Percentiles rank a stretch among this genome's conserved stretches.
phyloP scores from a whole-genome alignment of 2,797 vertebrate species.

The Ateles fusciceps region DNA sequence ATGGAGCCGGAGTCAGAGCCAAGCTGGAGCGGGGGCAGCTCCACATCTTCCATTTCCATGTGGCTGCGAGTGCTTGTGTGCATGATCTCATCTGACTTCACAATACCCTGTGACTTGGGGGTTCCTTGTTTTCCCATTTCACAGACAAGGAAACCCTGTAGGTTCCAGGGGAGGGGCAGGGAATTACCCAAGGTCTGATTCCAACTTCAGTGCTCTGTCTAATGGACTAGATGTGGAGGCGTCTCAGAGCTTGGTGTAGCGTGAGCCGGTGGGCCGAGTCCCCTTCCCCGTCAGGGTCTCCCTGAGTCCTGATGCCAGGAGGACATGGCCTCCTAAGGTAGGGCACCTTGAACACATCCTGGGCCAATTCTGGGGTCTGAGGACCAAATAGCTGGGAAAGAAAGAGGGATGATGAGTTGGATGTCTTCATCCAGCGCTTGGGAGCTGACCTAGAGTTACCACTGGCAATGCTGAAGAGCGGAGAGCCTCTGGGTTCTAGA shows the following conservation, averaged over 20 bases:
- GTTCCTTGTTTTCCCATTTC: background rate
- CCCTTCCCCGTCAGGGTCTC: background rate
- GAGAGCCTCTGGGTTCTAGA: background rate
- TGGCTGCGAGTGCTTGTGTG: background rate
- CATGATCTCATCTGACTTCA: background rate
- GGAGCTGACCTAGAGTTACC: background rate
- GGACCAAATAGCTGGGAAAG: background rate
- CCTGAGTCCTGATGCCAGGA: background rate
- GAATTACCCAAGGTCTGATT: too few species aligned
- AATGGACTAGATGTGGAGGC: background rate
- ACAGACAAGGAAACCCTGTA: background rate
- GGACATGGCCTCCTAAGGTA: too few species aligned
- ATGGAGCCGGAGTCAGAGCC: rapidly evolving
- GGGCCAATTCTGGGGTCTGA: background rate
- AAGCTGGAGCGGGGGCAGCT: background rate
- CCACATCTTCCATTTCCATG: rapidly evolving
- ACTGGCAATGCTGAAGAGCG: background rate
- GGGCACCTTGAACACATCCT: background rate
- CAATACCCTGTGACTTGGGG: rapidly evolving
- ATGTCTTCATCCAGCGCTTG: background rate
- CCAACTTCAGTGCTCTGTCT: background rate
- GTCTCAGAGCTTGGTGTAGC: background rate
- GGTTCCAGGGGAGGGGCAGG: too few species aligned
- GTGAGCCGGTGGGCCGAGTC: background rate
- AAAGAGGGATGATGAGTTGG: background rate